Base-by-base conservation (phyloP, 2,888 invertebrate genomes). In the Cetonia aurata region DNA sequence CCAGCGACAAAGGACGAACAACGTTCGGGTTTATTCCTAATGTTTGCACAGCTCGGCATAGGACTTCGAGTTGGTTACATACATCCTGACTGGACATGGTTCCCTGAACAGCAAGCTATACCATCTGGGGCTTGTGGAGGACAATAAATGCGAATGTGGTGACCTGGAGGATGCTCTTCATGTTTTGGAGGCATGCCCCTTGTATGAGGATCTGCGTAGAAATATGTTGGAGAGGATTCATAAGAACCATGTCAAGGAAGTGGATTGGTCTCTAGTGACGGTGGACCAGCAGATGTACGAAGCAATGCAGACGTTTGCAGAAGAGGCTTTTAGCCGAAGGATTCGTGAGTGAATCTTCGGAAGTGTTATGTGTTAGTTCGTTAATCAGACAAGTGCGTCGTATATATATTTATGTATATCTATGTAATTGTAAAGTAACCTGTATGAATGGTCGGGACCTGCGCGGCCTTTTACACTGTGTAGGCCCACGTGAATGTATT, bases 121-220 rank as follows among this genome's bases (percentile, higher is more conserved):
- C 17, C 52, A 52, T n/a, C 25, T 53, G 3, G 50, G 52, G 3
- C 19, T 66, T 17, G 17, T 1, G 12, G 66, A 53, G 25, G 13
- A 2, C 15, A 52, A 10, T 1, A 1, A 1, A 1, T 66, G 50
- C 15, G 25, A 2, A 4, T 53, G 66, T 55, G 66, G 66, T 0
- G 48, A n/a, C n/a, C n/a, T n/a, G n/a, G 66, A 66, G 66, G 52
- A 50, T 50, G 66, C 44, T 4, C 6, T 6, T 6, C 50, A 66
- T 48, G 42, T 60, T 10, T 6, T 60, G 1, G 44, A 60, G 1
- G 1, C 12, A n/a, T 59, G 41, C 8, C 41, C 12, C 13, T 6
- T n/a, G 12, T 59, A 42, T 42, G 60, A 13, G 3, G 41, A 41
- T 6, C 2, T 42, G 4, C 4, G 60, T 0, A 8, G 9, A 19